Evolutionary conservation across 2,113 vertebrate species (phyloP).

Genomic region (Pionites leucogaster): DNA sequence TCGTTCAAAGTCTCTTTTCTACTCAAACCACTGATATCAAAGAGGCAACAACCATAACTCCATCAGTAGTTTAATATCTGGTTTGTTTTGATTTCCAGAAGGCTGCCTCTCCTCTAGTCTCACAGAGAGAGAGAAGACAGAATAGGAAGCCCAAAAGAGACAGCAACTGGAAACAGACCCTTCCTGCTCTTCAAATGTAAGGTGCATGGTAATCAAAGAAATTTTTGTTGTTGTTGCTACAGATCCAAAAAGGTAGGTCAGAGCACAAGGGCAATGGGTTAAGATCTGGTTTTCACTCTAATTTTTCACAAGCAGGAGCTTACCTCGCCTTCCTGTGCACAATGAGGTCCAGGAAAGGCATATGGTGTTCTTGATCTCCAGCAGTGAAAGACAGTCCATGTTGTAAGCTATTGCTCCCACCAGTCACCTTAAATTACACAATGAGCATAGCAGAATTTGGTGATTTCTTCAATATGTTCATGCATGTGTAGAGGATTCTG

Average conservation of each 20-base stretch:
- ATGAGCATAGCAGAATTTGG: not conserved
- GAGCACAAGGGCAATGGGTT: not conserved
- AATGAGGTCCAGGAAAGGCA: not conserved
- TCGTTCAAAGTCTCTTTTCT: not conserved
- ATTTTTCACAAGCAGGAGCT: not conserved
- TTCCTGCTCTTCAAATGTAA: not conserved
- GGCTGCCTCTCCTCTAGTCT: not conserved
- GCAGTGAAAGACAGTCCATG: not conserved
- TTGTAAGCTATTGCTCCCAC: not conserved
- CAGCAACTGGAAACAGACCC: not conserved
- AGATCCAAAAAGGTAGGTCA: not conserved
- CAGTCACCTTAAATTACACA: not conserved
- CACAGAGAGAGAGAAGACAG: not conserved
- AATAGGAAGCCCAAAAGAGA: not conserved
- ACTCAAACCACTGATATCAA: not conserved
- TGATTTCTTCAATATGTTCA: not conserved
- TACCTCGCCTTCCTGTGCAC: not conserved
- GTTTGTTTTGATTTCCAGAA: not conserved
- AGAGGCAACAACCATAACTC: not conserved
- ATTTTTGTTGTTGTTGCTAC: not conserved
- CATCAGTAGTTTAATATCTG: not conserved
- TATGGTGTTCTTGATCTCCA: not conserved
- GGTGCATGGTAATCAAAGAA: not conserved
- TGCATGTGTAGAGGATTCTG: not conserved
- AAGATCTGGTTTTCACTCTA: not conserved